Evolutionary conservation across 2,797 vertebrate genomes (phyloP).

Genomic region (Clarias fuscus): DNA sequence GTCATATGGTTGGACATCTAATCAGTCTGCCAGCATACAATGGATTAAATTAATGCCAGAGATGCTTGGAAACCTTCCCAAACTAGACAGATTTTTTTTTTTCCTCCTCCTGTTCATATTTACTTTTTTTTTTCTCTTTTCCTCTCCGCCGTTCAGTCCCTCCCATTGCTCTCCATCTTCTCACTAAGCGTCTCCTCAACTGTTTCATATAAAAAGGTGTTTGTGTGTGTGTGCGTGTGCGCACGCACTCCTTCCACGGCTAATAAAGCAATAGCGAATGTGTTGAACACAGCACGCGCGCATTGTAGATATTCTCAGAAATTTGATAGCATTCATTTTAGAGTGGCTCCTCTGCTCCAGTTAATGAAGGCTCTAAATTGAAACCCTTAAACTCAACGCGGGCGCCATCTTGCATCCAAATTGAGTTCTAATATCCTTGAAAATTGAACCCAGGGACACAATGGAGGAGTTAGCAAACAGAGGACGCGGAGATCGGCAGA

Average conservation of each 20-base stretch:
- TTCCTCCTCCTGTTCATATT: background rate
- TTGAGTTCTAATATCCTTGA: conserved; percentile 61
- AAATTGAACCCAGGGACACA: conserved; percentile 48
- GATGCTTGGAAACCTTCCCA: conserved; percentile 75
- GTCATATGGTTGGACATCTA: conserved; percentile 54
- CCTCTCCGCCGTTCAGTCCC: background rate
- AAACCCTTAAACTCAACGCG: conserved; percentile 55
- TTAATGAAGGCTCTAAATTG: conserved; percentile 60
- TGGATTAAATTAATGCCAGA: conserved; percentile 70
- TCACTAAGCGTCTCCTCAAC: conserved; percentile 78
- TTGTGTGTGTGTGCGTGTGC: conserved; percentile 32
- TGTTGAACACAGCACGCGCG: conserved; percentile 54
- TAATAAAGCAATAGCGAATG: conserved; percentile 74
- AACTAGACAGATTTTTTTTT: conserved; percentile 59
- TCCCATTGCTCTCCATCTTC: conserved; percentile 46
- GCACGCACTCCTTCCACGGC: conserved; percentile 24
- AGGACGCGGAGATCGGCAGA: conserved; percentile 22
- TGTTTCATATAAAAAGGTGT: conserved; percentile 73
- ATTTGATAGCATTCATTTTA: conserved; percentile 53
- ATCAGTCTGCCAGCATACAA: conserved; percentile 54
- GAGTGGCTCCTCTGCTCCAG: conserved; percentile 49
- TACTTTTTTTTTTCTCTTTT: background rate
- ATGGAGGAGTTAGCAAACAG: conserved; percentile 26
- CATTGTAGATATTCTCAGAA: conserved; percentile 48
- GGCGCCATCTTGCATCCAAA: conserved; percentile 56